A percentile compares a stretch with the other conserved stretches of the same genome.
Conservation (phyloP, 2,888 invertebrate species). For the Pollenia angustigena region DNA sequence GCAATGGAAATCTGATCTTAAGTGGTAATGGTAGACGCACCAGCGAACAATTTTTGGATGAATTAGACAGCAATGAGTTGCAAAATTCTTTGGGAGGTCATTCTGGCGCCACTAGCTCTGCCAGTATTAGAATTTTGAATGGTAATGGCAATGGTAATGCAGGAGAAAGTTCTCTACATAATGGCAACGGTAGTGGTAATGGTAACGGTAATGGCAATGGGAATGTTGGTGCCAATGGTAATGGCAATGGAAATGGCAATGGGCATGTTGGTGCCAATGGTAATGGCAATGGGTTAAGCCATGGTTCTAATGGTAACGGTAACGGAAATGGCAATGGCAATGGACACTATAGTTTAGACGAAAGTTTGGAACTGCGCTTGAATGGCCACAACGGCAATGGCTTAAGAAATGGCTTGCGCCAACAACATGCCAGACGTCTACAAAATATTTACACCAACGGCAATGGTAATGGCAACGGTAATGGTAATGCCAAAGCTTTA, state of each 20-base stretch:
- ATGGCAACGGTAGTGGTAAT: constrained; percentile 40
- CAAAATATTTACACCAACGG: constrained; percentile 50
- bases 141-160: constrained; percentile 63
- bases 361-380: constrained; percentile 54
- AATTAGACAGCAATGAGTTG: constrained; percentile 74
- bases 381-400: constrained; percentile 61
- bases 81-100: constrained; percentile 61
- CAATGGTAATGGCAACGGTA: constrained; percentile 41
- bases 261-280: constrained; percentile 51
- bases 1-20: constrained; percentile 73
- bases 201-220: constrained; percentile 64
- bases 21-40: constrained; percentile 71
- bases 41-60: constrained; percentile 77
- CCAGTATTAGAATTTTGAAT: constrained; percentile 68
- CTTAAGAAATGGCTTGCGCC: constrained; percentile 53
- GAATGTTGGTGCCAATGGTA: constrained; percentile 56
- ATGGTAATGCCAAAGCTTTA: constrained; percentile 64
- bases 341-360: constrained; percentile 50
- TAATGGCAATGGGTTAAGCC: constrained; percentile 52
- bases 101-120: constrained; percentile 52
- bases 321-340: constrained; percentile 52
- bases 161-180: constrained; percentile 9
- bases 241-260: constrained; percentile 60
- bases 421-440: constrained; percentile 45
- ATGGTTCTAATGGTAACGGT: constrained; percentile 43